Percentiles rank a stretch among this genome's conserved stretches.
These are phyloP conservation scores for Pachypanchax playfairii DNA, from an alignment of 2,113 vertebrate species.

Conservation along the genomic window DNA sequence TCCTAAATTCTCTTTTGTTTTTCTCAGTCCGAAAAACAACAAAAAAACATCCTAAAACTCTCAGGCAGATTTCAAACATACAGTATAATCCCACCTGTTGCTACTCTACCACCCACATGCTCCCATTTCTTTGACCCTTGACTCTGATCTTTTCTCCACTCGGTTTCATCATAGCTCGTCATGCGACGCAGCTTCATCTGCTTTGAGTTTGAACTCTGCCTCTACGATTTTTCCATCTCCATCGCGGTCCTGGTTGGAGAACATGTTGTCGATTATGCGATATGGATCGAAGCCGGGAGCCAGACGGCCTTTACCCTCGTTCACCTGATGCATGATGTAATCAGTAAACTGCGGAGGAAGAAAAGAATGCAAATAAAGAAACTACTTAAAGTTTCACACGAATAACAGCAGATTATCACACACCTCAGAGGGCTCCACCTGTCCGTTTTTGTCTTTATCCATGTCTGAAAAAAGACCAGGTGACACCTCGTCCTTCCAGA, in stretches of 20 bases:
- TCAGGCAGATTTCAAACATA: not conserved
- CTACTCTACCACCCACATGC: slow-evolving; percentile 29
- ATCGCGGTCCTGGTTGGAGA: slow-evolving; percentile 94
- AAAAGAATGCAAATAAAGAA: not conserved
- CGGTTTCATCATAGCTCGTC: slow-evolving; percentile 88
- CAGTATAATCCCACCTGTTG: not conserved
- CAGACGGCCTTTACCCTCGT: slow-evolving; percentile 90
- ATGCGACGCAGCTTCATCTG: slow-evolving; percentile 86
- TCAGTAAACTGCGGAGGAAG: slow-evolving; percentile 85
- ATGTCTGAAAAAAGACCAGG: slow-evolving; percentile 93
- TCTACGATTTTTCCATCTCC: slow-evolving; percentile 90
- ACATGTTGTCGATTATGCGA: slow-evolving; percentile 96
- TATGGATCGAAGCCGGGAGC: slow-evolving; percentile 92
- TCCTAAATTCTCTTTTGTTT: slow-evolving; percentile 9
- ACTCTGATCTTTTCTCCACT: slow-evolving; percentile 24
- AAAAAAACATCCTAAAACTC: slow-evolving; percentile 10
- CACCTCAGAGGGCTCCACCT: slow-evolving; percentile 90
- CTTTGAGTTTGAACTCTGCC: slow-evolving; percentile 95
- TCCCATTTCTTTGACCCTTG: slow-evolving; percentile 36
- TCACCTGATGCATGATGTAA: slow-evolving; percentile 91
- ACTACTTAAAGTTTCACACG: not conserved
- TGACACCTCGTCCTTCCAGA: slow-evolving; percentile 92
- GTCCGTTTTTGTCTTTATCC: slow-evolving; percentile 85
- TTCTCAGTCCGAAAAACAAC: slow-evolving; percentile 23
- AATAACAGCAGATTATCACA: not conserved